Evolutionary conservation across 2,113 vertebrate genomes (phyloP).

Genomic region (Mesembrinibis cayennensis): DNA sequence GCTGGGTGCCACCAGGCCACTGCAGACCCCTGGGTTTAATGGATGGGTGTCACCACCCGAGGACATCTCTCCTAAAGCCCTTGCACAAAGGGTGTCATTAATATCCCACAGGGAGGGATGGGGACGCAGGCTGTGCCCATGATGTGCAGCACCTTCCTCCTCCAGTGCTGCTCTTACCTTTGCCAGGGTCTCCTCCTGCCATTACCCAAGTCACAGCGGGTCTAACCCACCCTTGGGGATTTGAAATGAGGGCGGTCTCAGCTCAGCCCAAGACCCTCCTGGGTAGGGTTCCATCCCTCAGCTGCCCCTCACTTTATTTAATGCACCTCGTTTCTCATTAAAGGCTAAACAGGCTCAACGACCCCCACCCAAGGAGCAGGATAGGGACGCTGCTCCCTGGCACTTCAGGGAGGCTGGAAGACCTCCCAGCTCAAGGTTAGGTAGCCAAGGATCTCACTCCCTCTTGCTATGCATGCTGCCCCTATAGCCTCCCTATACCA

Average conservation of each 20-base stretch:
- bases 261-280: neutral
- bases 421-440: neutral
- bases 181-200: neutral
- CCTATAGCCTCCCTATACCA: accelerated
- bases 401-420: neutral
- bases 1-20: neutral
- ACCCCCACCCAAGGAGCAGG: accelerated
- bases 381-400: accelerated
- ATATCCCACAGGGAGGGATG: accelerated
- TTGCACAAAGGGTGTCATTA: accelerated
- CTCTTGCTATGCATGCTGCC: accelerated
- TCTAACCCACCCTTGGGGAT: neutral
- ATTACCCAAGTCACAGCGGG: accelerated
- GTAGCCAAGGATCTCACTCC: accelerated
- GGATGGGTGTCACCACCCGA: neutral
- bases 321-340: accelerated
- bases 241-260: accelerated
- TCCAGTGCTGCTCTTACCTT: neutral
- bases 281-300: neutral
- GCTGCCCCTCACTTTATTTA: neutral
- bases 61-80: neutral
- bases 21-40: neutral
- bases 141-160: neutral
- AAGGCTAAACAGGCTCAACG: accelerated
- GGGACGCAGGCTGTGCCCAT: neutral